These are phyloP conservation scores for Acrobasis suavella DNA, from an alignment of 2,888 invertebrate genomes.

Conservation along the genomic window DNA sequence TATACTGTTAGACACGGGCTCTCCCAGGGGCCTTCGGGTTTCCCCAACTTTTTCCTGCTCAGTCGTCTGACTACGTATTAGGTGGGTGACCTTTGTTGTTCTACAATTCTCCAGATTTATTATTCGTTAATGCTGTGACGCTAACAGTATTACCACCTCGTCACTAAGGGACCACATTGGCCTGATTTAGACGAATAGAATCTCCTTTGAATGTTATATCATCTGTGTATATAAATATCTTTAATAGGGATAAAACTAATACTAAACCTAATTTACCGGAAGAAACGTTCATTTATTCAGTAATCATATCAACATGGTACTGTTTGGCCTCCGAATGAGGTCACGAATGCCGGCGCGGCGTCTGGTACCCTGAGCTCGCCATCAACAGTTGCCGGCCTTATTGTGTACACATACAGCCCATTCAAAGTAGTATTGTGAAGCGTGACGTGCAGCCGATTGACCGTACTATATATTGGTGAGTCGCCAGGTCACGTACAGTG, in stretches of 20 bases:
- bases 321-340: slow-evolving; percentile 8
- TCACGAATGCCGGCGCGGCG: neutral
- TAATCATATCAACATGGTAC: slow-evolving; percentile 9
- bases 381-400: neutral
- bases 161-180: too few relatives aligned
- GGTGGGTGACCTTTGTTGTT: too few relatives aligned
- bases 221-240: too few relatives aligned
- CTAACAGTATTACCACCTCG: too few relatives aligned
- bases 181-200: too few relatives aligned
- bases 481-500: slow-evolving; percentile 20
- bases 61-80: too few relatives aligned
- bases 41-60: too few relatives aligned
- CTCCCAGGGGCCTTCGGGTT: too few relatives aligned
- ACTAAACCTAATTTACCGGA: slow-evolving; percentile 4
- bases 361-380: neutral
- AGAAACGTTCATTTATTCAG: slow-evolving; percentile 9
- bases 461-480: neutral
- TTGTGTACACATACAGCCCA: neutral
- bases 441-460: neutral
- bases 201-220: too few relatives aligned
- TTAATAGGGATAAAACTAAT: neutral
- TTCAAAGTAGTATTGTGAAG: neutral
- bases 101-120: too few relatives aligned
- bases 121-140: too few relatives aligned
- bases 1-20: too few relatives aligned